Base-by-base conservation (phyloP, 2,797 vertebrate species). In the Microctenopoma steveboyesi region DNA sequence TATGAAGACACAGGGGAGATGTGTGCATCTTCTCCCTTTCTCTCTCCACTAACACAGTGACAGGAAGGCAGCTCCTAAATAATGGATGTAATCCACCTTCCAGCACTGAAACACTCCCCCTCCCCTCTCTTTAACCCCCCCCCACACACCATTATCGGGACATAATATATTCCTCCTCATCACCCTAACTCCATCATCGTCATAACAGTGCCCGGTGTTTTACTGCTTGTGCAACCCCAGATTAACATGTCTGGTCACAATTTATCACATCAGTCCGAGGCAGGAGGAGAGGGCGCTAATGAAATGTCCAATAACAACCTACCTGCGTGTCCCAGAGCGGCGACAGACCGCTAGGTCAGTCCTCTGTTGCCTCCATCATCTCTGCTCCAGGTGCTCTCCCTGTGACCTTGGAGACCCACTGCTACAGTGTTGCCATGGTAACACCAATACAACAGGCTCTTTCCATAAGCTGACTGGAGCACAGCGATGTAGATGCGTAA, bases 371-470 rank as follows among this genome's bases (percentile, higher is more conserved):
- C 65, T 57, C 71, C 78, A 53, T 72, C 81, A 68, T 58, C 71
- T 46, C 42, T 12, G 74, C 77, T 81, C 40, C 76, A 76, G 87
- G 79, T 86, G 84, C 70, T 76, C 75, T 71, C 65, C 13, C 87
- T 81, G 75, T 91, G 94, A 97, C 96, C 95, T 95, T 94, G 93
- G 93, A 94, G 92, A 89, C 90, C 88, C 82, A 72, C 81, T 81
- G 35, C 33, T 84, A 88, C 67, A 14, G 71, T 51, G 94, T 97
- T 95, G 92, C 94, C 94, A 96, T 96, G 94, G 96, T 90, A 97
- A 97, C 96, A 83, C 74, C 74, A 76, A 84, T 78, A 78, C 81
- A 91, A 89, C 73, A 50, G 91, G 91, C 86, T 91, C 68, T 54
- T 72, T 87, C 91, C 92, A 93, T 49, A 35, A 64, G 91, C 92